Percentiles rank a stretch among this genome's conserved stretches.
phyloP scores from a whole-genome alignment of 2,888 invertebrate species.

The Mesorhabditis sp. region DNA sequence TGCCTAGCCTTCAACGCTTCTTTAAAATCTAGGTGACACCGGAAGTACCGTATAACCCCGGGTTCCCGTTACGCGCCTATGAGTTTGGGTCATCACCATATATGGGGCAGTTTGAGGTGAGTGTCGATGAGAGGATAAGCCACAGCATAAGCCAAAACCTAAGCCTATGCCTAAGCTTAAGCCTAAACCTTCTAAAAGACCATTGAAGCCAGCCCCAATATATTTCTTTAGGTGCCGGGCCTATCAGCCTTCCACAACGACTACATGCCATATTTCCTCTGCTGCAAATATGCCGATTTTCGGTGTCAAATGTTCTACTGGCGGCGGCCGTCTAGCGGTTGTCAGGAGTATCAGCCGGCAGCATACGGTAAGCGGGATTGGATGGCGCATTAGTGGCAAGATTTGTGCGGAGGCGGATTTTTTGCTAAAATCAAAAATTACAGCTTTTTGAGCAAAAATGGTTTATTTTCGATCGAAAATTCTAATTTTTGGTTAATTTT shows the following conservation, averaged over 20 bases:
- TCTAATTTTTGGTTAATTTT: too few relatives aligned
- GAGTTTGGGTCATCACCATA: conserved; percentile 87
- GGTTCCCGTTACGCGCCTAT: conserved; percentile 61
- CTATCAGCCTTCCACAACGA: conserved; percentile 94
- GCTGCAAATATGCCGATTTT: conserved; percentile 89
- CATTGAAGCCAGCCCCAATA: neutral
- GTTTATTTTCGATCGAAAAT: too few relatives aligned
- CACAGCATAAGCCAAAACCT: too few relatives aligned
- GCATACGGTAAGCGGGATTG: conserved; percentile 65
- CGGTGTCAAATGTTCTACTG: conserved; percentile 92
- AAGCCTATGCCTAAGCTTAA: too few relatives aligned
- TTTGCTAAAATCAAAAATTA: too few relatives aligned
- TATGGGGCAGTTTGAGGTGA: conserved; percentile 85
- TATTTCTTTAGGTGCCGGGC: conserved; percentile 70
- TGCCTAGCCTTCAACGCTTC: conserved; percentile 23
- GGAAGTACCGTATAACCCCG: conserved; percentile 53
- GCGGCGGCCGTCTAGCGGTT: conserved; percentile 83
- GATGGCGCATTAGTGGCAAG: too few relatives aligned
- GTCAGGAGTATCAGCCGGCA: conserved; percentile 89
- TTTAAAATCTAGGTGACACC: conserved; percentile 24
- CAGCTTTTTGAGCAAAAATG: too few relatives aligned
- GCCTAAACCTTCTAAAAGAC: neutral
- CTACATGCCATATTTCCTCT: conserved; percentile 85
- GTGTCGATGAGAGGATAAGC: neutral
- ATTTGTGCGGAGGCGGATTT: too few relatives aligned